phyloP scores from a whole-genome alignment of 2,797 vertebrate genomes.

The Pempheris klunzingeri region DNA sequence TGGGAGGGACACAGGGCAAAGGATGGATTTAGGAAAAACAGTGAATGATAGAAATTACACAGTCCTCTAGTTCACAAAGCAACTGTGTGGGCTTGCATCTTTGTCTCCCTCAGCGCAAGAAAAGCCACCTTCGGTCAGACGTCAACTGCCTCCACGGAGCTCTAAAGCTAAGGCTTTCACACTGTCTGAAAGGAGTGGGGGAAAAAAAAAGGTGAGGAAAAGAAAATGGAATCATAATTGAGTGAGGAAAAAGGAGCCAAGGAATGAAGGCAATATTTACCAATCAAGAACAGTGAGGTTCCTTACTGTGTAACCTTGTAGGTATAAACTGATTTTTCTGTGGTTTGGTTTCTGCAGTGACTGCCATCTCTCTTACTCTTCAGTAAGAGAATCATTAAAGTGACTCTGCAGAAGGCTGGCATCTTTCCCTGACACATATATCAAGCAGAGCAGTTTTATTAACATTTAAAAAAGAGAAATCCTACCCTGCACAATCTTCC shows the following conservation, averaged over 20 bases:
- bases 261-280: constrained; percentile 62
- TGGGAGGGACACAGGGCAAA: constrained; percentile 57
- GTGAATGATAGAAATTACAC: constrained; percentile 62
- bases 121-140: constrained; percentile 59
- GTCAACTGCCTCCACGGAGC: constrained; percentile 43
- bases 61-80: constrained; percentile 47
- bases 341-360: constrained; percentile 54
- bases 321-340: constrained; percentile 66
- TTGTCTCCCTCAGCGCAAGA: constrained; percentile 43
- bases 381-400: constrained; percentile 69
- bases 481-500: constrained; percentile 28
- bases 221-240: constrained; percentile 54
- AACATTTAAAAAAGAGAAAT: constrained; percentile 55
- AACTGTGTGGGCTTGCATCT: constrained; percentile 56
- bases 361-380: constrained; percentile 60
- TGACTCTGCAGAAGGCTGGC: constrained; percentile 68
- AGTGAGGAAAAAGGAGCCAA: constrained; percentile 35
- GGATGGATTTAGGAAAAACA: constrained; percentile 46
- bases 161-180: constrained; percentile 43
- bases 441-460: constrained; percentile 64
- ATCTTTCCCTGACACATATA: constrained; percentile 61
- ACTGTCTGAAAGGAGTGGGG: constrained; percentile 22
- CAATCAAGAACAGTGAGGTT: constrained; percentile 62
- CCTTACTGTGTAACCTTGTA: constrained; percentile 72
- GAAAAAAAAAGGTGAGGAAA: constrained; percentile 16